phyloP scores from a whole-genome alignment of 2,888 invertebrate species.

The Magallana nippona region DNA sequence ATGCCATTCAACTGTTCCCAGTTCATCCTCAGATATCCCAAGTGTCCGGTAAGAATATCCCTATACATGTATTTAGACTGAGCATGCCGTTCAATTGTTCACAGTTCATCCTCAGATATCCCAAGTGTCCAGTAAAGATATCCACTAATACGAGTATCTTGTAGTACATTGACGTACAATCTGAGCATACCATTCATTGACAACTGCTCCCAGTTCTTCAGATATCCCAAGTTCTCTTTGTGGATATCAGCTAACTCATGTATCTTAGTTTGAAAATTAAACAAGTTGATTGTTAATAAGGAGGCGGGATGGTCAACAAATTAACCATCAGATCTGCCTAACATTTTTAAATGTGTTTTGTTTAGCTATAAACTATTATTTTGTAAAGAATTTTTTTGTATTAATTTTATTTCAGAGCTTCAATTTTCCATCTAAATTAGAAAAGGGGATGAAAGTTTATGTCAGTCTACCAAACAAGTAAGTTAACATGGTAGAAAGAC shows the following conservation, averaged over 20 bases:
- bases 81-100: background rate
- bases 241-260: too few relatives aligned
- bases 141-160: background rate
- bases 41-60: background rate
- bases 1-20: background rate
- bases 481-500: background rate
- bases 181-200: too few relatives aligned
- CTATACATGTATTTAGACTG: background rate
- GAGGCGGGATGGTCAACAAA: too few relatives aligned
- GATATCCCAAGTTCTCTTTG: too few relatives aligned
- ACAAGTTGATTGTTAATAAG: too few relatives aligned
- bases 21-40: background rate
- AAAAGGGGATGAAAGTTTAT: slow-evolving; percentile 4
- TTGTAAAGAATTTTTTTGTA: background rate
- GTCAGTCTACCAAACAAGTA: slow-evolving; percentile 8
- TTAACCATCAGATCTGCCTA: too few relatives aligned
- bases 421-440: background rate
- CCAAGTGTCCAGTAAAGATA: background rate
- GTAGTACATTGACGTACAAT: background rate
- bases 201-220: too few relatives aligned
- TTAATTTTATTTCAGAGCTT: slow-evolving; percentile 1
- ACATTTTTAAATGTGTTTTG: too few relatives aligned
- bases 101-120: background rate
- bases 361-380: background rate
- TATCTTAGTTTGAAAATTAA: too few relatives aligned